Evolutionary conservation across 2,888 invertebrate species (phyloP).

Genomic region (Tribolium freemani): DNA sequence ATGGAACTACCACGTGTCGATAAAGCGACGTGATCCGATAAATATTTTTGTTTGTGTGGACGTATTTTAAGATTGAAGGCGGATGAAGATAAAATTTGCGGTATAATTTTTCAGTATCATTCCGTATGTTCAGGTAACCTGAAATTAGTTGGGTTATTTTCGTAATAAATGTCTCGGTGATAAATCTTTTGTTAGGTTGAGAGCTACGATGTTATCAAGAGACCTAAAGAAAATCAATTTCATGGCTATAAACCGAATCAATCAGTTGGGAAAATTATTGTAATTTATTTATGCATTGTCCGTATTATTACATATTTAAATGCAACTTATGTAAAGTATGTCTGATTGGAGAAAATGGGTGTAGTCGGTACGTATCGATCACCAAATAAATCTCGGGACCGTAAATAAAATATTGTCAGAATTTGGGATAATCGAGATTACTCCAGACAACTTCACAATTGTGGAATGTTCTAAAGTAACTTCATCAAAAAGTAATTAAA

Average conservation of each 20-base stretch:
- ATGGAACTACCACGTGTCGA: constrained; percentile 10
- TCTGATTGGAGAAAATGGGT: not conserved
- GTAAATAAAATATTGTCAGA: constrained; percentile 32
- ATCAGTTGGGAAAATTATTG: constrained; percentile 23
- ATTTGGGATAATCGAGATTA: constrained; percentile 31
- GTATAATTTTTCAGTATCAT: constrained; percentile 29
- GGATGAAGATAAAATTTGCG: not conserved
- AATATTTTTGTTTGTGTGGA: constrained; percentile 15
- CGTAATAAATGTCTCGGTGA: constrained; percentile 27
- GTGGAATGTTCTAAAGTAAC: constrained; percentile 34
- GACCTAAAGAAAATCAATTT: constrained; percentile 20
- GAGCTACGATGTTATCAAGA: constrained; percentile 23
- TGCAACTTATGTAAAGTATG: not conserved
- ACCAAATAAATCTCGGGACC: constrained; percentile 5
- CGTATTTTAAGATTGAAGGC: not conserved
- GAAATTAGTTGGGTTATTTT: constrained; percentile 29
- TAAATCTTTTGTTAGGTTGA: constrained; percentile 28
- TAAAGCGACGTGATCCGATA: constrained; percentile 11
- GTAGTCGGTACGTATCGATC: constrained; percentile 8
- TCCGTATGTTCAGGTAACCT: constrained; percentile 12
- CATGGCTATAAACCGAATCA: constrained; percentile 11
- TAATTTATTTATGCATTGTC: constrained; percentile 21
- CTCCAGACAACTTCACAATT: constrained; percentile 28
- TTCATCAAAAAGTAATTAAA: constrained; percentile 38
- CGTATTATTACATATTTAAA: constrained; percentile 16